phyloP scores from a whole-genome alignment of 2,113 vertebrate genomes.

The Mastomys coucha region DNA sequence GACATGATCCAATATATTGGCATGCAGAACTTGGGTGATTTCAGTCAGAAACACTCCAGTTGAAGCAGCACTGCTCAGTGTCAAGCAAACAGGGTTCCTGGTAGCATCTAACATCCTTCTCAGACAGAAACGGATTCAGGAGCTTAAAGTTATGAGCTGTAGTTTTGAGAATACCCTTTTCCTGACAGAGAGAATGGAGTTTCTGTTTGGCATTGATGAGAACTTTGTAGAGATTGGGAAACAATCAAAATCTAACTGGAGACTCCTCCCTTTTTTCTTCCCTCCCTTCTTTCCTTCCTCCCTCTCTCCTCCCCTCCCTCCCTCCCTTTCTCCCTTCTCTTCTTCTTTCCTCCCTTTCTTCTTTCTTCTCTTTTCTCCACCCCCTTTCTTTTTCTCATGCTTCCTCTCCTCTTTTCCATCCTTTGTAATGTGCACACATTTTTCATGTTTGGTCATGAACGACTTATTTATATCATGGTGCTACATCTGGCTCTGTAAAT shows the following conservation, averaged over 20 bases:
- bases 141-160: background rate
- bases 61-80: background rate
- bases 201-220: background rate
- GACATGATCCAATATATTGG: constrained; percentile 12
- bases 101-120: background rate
- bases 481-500: background rate
- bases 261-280: background rate
- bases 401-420: background rate
- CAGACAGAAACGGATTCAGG: background rate
- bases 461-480: background rate
- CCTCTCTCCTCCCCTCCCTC: background rate
- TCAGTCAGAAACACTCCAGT: background rate
- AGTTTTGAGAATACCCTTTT: background rate
- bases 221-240: constrained; percentile 15
- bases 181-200: background rate
- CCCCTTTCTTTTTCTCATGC: fast-evolving
- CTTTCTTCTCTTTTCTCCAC: fast-evolving
- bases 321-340: fast-evolving
- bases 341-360: fast-evolving
- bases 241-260: background rate
- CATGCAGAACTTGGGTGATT: background rate
- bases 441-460: background rate
- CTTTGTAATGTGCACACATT: background rate
- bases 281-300: fast-evolving
- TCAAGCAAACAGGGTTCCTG: background rate